Base-by-base conservation (phyloP, 2,113 vertebrate species). In the Potamarius usumacintae region DNA sequence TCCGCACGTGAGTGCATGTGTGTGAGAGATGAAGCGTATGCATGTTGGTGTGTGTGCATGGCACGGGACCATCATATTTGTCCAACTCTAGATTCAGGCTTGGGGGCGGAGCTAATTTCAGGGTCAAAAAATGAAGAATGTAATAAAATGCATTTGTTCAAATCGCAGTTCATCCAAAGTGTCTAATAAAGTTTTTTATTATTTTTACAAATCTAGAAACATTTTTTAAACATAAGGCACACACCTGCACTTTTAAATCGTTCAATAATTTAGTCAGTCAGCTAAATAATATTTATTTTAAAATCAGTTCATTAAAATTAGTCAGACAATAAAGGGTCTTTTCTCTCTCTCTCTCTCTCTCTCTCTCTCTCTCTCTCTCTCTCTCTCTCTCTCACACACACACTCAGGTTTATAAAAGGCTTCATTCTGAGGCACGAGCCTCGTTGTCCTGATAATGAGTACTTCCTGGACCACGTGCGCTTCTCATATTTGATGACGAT, bases 401-500 rank as follows among this genome's bases (percentile, higher is more conserved):
- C 42, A 42, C 25, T 83, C 91, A 99, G 98, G 87, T 95, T 99
- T 69, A 97, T 99, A 88, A 98, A 96, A 89, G 98, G 98, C 53
- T 99, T 99, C 92, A 98, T 98, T 93, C 95, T 97, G 90, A 97
- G 98, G 88, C 96, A 97, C 5, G 91, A 96, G 63, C 95, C 97
- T 1, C 97, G 97, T 50, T 97, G 97, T 89, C 94, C 96, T 0
- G 97, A 99, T 92, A 99, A 99, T 0, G 96, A 97, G 48, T 99
- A 97, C 90, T 99, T 98, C 94, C 91, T 99, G 72, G 98, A 99
- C 92, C 96, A 99, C 0, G 96, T 99, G 57, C 96, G 98, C 74
- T 96, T 93, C 81, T 97, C 98, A 63, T 99, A 97, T 94, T 94
- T 99, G 83, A 97, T 97, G 95, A 97, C 95, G 78, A 94, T 99